Conservation (phyloP, 64 coral and sea anemone species). For the Acropora tenuis region DNA sequence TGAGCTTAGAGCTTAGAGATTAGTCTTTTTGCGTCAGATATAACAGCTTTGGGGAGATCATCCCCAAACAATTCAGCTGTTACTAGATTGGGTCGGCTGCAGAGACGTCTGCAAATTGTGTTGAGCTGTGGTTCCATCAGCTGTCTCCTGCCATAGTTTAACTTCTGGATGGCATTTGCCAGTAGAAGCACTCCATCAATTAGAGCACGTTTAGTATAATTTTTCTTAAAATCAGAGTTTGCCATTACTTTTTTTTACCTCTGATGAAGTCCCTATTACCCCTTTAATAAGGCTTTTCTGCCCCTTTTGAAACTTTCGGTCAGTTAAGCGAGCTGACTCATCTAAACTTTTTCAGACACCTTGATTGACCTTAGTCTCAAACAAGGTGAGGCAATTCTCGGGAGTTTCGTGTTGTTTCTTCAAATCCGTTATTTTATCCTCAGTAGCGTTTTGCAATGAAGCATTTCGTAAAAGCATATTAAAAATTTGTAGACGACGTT, state of each 20-base stretch:
- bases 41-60: conserved; percentile 58
- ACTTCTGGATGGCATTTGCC: conserved; percentile 56
- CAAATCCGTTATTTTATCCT: conserved; percentile 9
- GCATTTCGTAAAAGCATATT: too few species aligned
- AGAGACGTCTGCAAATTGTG: conserved; percentile 58
- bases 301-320: conserved; percentile 30
- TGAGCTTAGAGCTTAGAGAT: conserved; percentile 41
- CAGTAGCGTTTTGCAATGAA: too few species aligned
- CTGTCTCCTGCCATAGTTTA: conserved; percentile 42
- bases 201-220: conserved; percentile 28
- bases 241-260: neutral
- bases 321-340: conserved; percentile 17
- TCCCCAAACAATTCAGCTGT: conserved; percentile 57
- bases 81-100: conserved; percentile 49
- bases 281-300: conserved; percentile 43
- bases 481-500: too few species aligned
- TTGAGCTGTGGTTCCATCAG: conserved; percentile 46
- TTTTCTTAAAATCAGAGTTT: neutral
- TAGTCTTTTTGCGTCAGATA: conserved; percentile 52
- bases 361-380: conserved; percentile 41
- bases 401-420: conserved; percentile 27
- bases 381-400: conserved; percentile 11
- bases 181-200: conserved; percentile 8
- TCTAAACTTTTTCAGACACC: conserved; percentile 32
- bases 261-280: neutral